Base-by-base conservation (phyloP, 1,140 invertebrate species). In the Scylla paramamosain region DNA sequence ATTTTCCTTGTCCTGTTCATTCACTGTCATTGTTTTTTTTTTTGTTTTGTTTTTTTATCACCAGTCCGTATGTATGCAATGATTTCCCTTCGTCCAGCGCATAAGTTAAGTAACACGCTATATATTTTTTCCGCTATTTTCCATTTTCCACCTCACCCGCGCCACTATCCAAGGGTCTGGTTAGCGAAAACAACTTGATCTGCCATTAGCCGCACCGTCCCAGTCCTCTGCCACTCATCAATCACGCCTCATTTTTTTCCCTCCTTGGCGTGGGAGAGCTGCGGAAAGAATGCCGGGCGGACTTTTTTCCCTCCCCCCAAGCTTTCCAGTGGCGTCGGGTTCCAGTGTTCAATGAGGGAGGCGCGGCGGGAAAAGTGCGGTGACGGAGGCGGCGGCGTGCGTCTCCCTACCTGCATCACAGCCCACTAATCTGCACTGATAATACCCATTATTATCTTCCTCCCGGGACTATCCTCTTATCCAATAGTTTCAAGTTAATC, bases 401-500 rank as follows among this genome's bases (percentile, higher is more conserved):
- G 48, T 12, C 84, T 82, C 77, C 12, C 82, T 48, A 88, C 83
- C 94, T 88, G 91, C 77, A 92, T 92, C 94, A 92, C 46, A 83
- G 94, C 32, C 90, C 90, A 95, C 94, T 95, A 95, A 95, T 95
- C 94, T 92, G 94, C 67, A 39, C 90, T 92, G 94, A 95, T 95
- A 95, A 95, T 92, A 84, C 94, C 94, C 92, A 95, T 95, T 95
- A 95, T 95, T 92, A 92, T 88, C 94, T 92, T 92, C 94, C 94
- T 91, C 88, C 88, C 45, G 59, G 67, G 94, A 95, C 94, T 95
- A 95, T 92, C 94, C 94, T 92, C 94, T 92, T 95, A 95, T 95
- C 94, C 94, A 95, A 95, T 92, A 95, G 94, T 95, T 95, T 95
- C 88, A 84, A 95, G 94, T 95, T 84, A 95, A 95, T 95, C 82